Percentiles rank a stretch among this genome's conserved stretches.
Conservation (phyloP, 1,140 invertebrate species). For the Parasteatoda tepidariorum region DNA sequence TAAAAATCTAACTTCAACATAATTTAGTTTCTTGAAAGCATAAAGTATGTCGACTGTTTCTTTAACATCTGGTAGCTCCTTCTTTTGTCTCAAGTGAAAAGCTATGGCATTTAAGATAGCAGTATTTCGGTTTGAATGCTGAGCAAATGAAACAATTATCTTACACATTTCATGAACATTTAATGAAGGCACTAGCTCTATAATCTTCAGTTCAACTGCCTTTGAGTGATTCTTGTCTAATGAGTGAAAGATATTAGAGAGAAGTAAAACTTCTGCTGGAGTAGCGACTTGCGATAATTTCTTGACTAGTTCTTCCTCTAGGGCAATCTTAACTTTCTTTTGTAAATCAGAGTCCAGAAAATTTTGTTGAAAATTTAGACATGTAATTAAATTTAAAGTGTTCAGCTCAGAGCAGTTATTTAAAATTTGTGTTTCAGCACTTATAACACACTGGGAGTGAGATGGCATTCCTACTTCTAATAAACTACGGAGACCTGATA, state of each 20-base stretch:
- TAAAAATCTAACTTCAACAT: slow-evolving; percentile 5
- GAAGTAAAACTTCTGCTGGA: slow-evolving; percentile 26
- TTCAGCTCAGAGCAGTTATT: neutral
- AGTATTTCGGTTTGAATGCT: slow-evolving; percentile 36
- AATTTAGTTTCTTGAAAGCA: slow-evolving; percentile 26
- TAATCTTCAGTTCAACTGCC: neutral
- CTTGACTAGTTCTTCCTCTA: neutral
- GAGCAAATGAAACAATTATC: neutral
- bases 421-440: slow-evolving; percentile 9
- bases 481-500: slow-evolving; percentile 38
- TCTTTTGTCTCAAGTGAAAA: slow-evolving; percentile 22
- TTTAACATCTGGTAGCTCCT: neutral
- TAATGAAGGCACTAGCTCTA: neutral
- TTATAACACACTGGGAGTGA: neutral
- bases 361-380: slow-evolving; percentile 37
- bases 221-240: slow-evolving; percentile 6
- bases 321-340: slow-evolving; percentile 9
- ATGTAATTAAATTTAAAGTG: slow-evolving; percentile 2
- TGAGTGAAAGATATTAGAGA: slow-evolving; percentile 10
- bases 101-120: slow-evolving; percentile 15
- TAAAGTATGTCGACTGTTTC: slow-evolving; percentile 24
- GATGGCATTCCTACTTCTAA: slow-evolving; percentile 22
- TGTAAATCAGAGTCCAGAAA: slow-evolving; percentile 25
- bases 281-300: neutral
- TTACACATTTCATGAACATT: slow-evolving; percentile 37